Conservation (phyloP, 2,888 invertebrate genomes). For the Polydrusus tereticollis region DNA sequence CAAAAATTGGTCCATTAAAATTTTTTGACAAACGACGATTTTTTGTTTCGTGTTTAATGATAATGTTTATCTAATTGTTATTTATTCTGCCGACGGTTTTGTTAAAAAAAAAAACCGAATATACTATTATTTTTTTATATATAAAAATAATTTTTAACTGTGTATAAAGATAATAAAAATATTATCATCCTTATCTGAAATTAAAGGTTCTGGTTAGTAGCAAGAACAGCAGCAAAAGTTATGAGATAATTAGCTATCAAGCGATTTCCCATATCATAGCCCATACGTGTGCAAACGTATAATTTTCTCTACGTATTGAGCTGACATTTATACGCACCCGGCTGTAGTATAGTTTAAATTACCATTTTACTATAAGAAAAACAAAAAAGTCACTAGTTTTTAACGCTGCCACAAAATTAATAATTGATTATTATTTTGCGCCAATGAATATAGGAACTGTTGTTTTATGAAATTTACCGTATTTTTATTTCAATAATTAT, state of each 20-base stretch:
- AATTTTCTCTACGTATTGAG: slow-evolving; percentile 33
- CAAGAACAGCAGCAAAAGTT: slow-evolving; percentile 6
- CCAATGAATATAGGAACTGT: neutral
- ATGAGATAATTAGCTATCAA: slow-evolving; percentile 1
- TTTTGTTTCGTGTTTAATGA: neutral
- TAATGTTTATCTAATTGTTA: neutral
- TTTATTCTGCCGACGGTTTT: no score
- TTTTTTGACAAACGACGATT: neutral
- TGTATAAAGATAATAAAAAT: neutral
- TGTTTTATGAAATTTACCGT: neutral
- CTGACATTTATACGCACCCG: slow-evolving; percentile 18
- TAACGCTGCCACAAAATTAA: slow-evolving; percentile 12
- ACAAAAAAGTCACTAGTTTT: slow-evolving; percentile 2
- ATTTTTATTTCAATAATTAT: neutral
- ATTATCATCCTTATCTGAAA: neutral
- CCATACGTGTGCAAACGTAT: slow-evolving; percentile 28
- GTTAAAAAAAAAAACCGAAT: no score
- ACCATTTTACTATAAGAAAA: slow-evolving; percentile 10
- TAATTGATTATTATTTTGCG: slow-evolving; percentile 5
- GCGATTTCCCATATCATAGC: slow-evolving; percentile 25
- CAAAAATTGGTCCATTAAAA: slow-evolving; percentile 3
- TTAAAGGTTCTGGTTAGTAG: slow-evolving; percentile 1
- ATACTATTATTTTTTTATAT: neutral
- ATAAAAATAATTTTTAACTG: neutral
- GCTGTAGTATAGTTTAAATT: slow-evolving; percentile 22